Evolutionary conservation across 2,888 invertebrate genomes (phyloP), one percentile per base, ranked within the genome.

Genomic region (Formica aserva): DNA sequence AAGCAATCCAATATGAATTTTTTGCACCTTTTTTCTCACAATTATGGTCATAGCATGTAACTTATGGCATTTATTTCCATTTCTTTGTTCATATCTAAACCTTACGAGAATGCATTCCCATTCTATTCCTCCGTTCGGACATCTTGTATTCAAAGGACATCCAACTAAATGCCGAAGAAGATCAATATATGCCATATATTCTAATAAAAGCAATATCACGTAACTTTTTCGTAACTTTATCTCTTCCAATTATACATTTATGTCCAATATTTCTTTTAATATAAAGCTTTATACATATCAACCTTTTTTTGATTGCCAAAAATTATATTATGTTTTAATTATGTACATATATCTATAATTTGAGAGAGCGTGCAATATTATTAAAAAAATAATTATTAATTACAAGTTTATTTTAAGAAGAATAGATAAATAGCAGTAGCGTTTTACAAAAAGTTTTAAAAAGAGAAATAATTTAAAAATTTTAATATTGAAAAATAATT

Each of bases 31-130:
- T 67, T 55, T 55, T 38, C 26, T 77, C 55, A 67, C 55, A 52
- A 67, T 77, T 67, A 77, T 67, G 29, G 29, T 26, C 69, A 67
- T 38, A 13, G 52, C 18, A 22, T 77, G 67, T 67, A 77, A 76
- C 66, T 76, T 38, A n/a, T 77, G 67, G 76, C 67, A 67, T 67
- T 18, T 18, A 67, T 74, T n/a, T 18, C 11, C 72, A 35, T 35
- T 8, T 35, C 52, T 35, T 38, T 76, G 45, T 29, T 29, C 11
- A 65, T 52, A 26, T 67, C 35, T 55, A 22, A 66, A 35, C 38
- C 38, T 26, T 18, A 35, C 6, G 67, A 77, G 76, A 38, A 84
- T 82, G 87, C 88, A 90, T 90, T 89, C 86, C 84, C 85, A 67
- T 63, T 63, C 66, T 63, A 26, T 69, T 66, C 35, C 15, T 57